phyloP scores from a whole-genome alignment of 1,140 invertebrate species.

The Helicoverpa armigera region DNA sequence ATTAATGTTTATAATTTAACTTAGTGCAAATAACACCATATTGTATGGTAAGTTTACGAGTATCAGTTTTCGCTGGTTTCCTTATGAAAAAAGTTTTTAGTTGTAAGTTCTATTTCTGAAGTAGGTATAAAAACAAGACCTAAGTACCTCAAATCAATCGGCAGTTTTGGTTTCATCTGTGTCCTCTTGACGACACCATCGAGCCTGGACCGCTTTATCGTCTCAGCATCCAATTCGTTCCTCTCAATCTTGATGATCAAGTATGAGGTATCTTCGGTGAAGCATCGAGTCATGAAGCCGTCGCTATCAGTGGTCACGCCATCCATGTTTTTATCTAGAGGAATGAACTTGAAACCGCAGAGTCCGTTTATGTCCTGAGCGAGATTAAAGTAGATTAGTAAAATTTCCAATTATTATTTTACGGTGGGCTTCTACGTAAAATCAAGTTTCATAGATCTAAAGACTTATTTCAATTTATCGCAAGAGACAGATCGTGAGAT shows the following conservation, averaged over 20 bases:
- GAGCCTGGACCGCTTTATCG: constrained; percentile 61
- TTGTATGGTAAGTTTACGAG: neutral
- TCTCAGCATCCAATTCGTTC: constrained; percentile 55
- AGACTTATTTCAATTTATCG: too few relatives aligned
- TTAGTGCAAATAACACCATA: neutral
- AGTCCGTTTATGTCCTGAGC: constrained; percentile 64
- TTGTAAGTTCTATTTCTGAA: too few relatives aligned
- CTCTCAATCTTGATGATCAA: constrained; percentile 72
- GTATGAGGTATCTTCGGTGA: constrained; percentile 68
- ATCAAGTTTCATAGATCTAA: too few relatives aligned
- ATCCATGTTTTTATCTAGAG: constrained; percentile 54
- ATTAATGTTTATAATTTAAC: too few relatives aligned
- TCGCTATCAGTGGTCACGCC: constrained; percentile 54
- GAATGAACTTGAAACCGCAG: constrained; percentile 73
- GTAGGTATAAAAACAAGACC: neutral
- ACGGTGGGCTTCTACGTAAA: too few relatives aligned
- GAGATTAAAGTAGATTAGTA: neutral
- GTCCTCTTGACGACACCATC: constrained; percentile 63
- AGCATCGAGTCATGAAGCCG: constrained; percentile 64
- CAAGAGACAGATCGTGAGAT: too few relatives aligned
- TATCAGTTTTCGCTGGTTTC: too few relatives aligned
- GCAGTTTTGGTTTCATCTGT: constrained; percentile 67
- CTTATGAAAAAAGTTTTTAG: too few relatives aligned
- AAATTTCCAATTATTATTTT: too few relatives aligned
- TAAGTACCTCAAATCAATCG: constrained; percentile 75